Evolutionary conservation across 2,888 invertebrate species (phyloP), one percentile per base, ranked within the genome.

Genomic region (Mongoloraphidia duomilia): DNA sequence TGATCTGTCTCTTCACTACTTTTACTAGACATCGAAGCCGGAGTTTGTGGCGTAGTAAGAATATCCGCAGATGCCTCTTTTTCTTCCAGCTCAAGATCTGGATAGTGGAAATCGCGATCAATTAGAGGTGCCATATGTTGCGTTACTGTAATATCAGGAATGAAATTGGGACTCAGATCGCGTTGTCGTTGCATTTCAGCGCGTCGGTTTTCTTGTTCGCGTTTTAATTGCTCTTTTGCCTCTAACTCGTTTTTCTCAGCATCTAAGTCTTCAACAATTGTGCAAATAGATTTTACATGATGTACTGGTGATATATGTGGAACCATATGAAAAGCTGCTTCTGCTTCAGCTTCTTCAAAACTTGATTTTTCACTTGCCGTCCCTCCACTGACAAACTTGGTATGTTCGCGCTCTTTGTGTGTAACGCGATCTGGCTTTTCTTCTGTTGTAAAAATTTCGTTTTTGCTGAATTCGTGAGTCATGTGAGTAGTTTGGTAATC

Each of bases 1-100:
- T 79, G 78, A 56, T 80, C 77, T 14, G 78, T 76, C 48, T 79
- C 78, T 52, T 80, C 70, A 6, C 80, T 79, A 59, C 77, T 78
- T 62, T 77, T 76, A 58, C 79, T 80, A 1, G 80, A 79, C 40
- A 71, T 72, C 13, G 79, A 79, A 50, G 75, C 70, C 34, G 79
- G 79, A 34, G 77, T 77, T 55, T 76, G 76, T 5, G 76, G 76
- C 3, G 77, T 75, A 9, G 74, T 72, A 57, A 72, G 67, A 41
- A 72, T 70, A 52, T 72, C 60, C 56, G 54, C 57, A 53, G 59
- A 54, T 49, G 60, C 58, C 53, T 66, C 66, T 54, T 67, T 62
- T 46, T 66, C 65, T 58, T 70, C 69, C 41, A 67, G 53, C 54
- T 71, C 70, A 51, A 70, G 57, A 55, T 72, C 72, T n/a, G 71